Conservation (phyloP, 2,113 vertebrate genomes). For the Lycaon pictus region DNA sequence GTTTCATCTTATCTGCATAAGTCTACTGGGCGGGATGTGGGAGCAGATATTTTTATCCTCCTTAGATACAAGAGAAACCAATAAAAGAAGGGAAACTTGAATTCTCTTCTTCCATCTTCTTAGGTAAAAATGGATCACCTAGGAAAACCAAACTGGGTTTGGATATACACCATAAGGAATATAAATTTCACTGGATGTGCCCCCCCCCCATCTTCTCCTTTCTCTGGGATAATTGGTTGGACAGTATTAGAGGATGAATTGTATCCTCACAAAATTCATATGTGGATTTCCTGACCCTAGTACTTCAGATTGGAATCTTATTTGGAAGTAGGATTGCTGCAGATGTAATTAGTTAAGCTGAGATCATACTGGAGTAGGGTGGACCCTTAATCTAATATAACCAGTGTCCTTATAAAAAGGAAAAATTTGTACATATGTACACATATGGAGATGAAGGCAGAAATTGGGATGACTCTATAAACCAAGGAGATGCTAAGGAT, state of each 20-base stretch:
- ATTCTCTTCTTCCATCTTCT: not conserved
- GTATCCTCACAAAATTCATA: not conserved
- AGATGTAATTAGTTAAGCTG: not conserved
- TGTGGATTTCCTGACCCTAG: not conserved
- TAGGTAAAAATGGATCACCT: not conserved
- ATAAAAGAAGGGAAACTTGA: not conserved
- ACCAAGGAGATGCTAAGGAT: not conserved
- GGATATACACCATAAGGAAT: not conserved
- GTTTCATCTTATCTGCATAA: not conserved
- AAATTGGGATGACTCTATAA: not conserved
- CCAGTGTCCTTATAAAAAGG: not conserved
- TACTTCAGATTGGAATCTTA: not conserved
- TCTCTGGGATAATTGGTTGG: not conserved
- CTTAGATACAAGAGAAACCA: not conserved
- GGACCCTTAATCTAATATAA: not conserved
- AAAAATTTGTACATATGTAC: not conserved
- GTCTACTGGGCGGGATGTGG: not conserved
- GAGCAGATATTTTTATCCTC: not conserved
- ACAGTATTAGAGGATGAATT: not conserved
- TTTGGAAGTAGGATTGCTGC: not conserved
- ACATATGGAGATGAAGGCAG: not conserved
- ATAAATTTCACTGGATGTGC: not conserved
- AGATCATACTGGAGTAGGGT: not conserved
- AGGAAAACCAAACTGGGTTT: not conserved
- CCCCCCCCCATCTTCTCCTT: not conserved